A percentile compares a stretch with the other conserved stretches of the same genome.
These are phyloP conservation scores for Ryuthela nishihirai DNA, from an alignment of 2,888 invertebrate species.

Conservation along the genomic window DNA sequence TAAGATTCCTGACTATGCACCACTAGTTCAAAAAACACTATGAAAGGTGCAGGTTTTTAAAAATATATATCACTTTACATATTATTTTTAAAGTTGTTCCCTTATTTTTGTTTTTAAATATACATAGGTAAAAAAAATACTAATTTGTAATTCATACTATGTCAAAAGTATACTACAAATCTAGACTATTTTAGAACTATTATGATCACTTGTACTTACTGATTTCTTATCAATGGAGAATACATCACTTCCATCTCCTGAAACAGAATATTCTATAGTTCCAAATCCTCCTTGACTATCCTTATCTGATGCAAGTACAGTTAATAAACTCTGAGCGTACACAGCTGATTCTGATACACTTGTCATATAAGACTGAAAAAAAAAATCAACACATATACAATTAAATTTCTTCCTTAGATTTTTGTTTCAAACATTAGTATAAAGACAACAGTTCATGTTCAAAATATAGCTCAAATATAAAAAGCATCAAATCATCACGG, in stretches of 20 bases:
- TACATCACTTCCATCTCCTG: conserved; percentile 67
- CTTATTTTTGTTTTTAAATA: no score
- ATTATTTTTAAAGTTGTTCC: no score
- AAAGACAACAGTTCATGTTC: no score
- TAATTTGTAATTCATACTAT: not conserved
- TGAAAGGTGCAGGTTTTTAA: no score
- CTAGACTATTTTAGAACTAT: no score
- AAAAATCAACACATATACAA: conserved; percentile 8
- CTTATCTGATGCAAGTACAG: conserved; percentile 66
- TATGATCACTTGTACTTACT: conserved; percentile 42
- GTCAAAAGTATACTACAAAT: not conserved
- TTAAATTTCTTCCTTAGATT: not conserved
- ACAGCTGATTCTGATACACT: conserved; percentile 66
- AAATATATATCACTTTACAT: no score
- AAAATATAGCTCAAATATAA: no score
- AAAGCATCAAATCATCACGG: no score
- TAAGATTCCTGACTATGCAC: no score
- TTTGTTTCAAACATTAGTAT: not conserved
- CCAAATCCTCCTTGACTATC: conserved; percentile 59
- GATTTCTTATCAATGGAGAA: conserved; percentile 62
- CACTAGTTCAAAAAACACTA: no score
- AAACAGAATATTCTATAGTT: conserved; percentile 65
- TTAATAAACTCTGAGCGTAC: conserved; percentile 63
- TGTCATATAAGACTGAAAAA: conserved; percentile 62
- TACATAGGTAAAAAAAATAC: no score